phyloP scores from a whole-genome alignment of 2,888 invertebrate genomes.

The Exephanes ischioxanthus region DNA sequence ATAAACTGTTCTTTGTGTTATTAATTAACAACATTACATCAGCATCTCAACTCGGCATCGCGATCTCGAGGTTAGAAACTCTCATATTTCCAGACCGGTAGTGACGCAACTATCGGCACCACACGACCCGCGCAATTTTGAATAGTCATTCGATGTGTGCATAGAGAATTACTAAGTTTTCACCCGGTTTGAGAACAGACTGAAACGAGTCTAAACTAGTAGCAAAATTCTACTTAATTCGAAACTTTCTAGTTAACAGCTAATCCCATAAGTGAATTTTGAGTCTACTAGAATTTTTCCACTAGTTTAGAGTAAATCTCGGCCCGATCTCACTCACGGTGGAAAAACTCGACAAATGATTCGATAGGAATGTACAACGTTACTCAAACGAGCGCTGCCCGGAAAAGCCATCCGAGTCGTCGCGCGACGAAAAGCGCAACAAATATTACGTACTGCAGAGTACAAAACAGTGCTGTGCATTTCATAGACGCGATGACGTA shows the following conservation, averaged over 20 bases:
- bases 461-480: background rate
- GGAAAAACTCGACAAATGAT: no score
- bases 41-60: constrained; percentile 7
- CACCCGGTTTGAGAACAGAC: no score
- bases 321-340: no score
- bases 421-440: background rate
- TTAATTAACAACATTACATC: constrained; percentile 36
- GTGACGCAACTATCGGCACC: constrained; percentile 1
- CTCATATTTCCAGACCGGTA: constrained; percentile 1
- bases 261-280: no score
- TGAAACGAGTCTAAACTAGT: no score
- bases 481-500: no score
- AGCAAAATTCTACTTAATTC: no score
- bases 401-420: background rate
- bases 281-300: no score
- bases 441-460: background rate
- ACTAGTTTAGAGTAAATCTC: no score
- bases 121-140: background rate
- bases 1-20: background rate
- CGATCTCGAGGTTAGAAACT: constrained; percentile 18
- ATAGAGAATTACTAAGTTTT: no score
- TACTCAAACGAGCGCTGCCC: background rate
- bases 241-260: no score
- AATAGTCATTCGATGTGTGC: no score
- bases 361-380: background rate